Evolutionary conservation across 92 coral and sea anemone genomes (phyloP).

Genomic region (Galaxea fascicularis): DNA sequence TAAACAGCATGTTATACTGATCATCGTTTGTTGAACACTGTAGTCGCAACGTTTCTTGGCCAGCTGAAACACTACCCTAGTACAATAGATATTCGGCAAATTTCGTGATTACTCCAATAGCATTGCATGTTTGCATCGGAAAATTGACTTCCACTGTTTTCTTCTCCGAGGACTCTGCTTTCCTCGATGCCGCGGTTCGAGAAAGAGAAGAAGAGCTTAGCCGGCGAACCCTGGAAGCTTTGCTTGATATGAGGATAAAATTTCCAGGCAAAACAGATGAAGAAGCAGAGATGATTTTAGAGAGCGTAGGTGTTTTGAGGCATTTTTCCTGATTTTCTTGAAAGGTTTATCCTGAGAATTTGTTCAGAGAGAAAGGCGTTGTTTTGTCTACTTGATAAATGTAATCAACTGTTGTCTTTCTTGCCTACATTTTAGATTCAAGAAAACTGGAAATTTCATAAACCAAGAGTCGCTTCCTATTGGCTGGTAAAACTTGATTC

Average conservation of each 20-base stretch:
- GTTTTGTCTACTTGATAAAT: not conserved
- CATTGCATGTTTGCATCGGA: not conserved
- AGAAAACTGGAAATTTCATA: slow-evolving; percentile 97
- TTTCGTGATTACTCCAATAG: too few relatives aligned
- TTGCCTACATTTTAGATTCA: slow-evolving; percentile 66
- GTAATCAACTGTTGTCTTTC: not conserved
- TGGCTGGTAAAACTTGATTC: slow-evolving; percentile 98
- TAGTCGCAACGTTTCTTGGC: too few relatives aligned
- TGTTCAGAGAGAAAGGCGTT: not conserved
- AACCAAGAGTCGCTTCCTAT: slow-evolving; percentile 95
- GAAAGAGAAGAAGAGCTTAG: slow-evolving; percentile 89
- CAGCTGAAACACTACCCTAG: not conserved
- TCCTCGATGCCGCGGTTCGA: slow-evolving; percentile 79
- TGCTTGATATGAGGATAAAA: slow-evolving; percentile 93
- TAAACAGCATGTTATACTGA: too few relatives aligned
- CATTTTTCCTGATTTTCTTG: too few relatives aligned
- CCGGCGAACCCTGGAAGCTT: slow-evolving; percentile 87
- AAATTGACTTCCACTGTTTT: not conserved
- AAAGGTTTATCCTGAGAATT: not conserved
- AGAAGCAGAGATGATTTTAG: slow-evolving; percentile 90
- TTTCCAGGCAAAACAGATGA: slow-evolving; percentile 98
- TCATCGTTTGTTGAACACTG: too few relatives aligned
- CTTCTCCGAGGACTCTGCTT: slow-evolving; percentile 78
- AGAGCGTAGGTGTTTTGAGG: slow-evolving; percentile 72
- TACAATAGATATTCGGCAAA: too few relatives aligned